Evolutionary conservation across 2,113 vertebrate genomes (phyloP).

Genomic region (Muscicapa adusta): DNA sequence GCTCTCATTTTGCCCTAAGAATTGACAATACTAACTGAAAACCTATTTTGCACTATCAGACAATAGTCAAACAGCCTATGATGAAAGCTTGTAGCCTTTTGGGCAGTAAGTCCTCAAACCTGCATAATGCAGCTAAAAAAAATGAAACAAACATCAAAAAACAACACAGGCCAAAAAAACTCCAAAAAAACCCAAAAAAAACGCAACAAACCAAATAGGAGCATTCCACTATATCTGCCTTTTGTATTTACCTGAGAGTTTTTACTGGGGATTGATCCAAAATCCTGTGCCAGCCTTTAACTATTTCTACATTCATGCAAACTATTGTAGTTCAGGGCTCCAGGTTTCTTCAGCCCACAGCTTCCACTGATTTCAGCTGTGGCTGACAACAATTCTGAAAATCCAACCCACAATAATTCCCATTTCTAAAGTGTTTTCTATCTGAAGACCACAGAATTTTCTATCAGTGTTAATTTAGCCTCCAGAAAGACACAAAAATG

Average conservation of each 20-base stretch:
- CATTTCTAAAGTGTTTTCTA: constrained; percentile 16
- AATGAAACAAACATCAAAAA: not conserved
- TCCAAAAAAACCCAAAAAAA: not conserved
- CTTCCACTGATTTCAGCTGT: constrained; percentile 18
- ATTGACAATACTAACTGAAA: constrained; percentile 58
- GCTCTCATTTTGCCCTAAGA: constrained; percentile 38
- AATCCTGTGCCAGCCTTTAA: not conserved
- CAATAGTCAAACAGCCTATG: constrained; percentile 30
- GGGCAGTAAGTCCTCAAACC: not conserved
- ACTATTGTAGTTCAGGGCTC: not conserved
- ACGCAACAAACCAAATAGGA: not conserved
- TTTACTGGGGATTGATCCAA: not conserved
- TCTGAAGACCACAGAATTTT: constrained; percentile 29
- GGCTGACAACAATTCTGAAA: constrained; percentile 16
- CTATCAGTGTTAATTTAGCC: constrained; percentile 8
- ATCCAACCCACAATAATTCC: not conserved
- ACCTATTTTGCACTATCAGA: constrained; percentile 47
- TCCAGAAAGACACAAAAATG: constrained; percentile 34
- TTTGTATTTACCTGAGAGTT: not conserved
- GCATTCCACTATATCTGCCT: not conserved
- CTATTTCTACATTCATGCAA: not conserved
- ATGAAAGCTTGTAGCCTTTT: not conserved
- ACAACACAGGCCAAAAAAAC: not conserved
- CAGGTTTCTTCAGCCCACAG: not conserved
- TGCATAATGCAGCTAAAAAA: not conserved